These are phyloP conservation scores for Grantiella picta DNA, from an alignment of 2,113 vertebrate genomes.

Conservation along the genomic window DNA sequence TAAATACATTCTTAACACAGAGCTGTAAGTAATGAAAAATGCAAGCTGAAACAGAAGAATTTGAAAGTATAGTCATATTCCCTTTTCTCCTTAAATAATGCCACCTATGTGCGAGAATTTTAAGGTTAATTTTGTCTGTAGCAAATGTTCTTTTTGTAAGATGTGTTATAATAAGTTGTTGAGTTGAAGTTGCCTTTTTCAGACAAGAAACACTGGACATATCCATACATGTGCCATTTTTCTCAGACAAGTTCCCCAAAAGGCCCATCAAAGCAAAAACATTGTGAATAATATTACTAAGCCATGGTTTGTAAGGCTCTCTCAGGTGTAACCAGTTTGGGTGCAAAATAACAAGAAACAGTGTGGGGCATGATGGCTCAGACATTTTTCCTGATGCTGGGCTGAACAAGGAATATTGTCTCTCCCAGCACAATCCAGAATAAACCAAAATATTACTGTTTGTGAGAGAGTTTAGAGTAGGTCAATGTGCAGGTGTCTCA, in stretches of 20 bases:
- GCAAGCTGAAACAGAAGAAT: not conserved
- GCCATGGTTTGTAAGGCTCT: not conserved
- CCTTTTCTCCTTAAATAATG: not conserved
- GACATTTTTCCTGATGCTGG: not conserved
- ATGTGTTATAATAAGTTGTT: not conserved
- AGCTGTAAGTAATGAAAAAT: not conserved
- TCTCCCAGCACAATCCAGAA: not conserved
- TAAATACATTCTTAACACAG: not conserved
- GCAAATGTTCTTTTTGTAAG: not conserved
- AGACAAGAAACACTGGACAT: not conserved
- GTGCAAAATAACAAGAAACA: not conserved
- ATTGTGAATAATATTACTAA: not conserved
- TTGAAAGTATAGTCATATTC: not conserved
- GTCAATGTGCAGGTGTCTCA: accelerated
- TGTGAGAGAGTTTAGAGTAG: not conserved
- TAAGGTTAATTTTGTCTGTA: not conserved
- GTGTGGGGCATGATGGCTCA: not conserved
- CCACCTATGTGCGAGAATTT: not conserved
- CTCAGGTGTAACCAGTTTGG: not conserved
- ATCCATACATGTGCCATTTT: not conserved
- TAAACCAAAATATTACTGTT: not conserved
- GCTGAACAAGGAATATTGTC: accelerated
- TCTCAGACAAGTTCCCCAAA: not conserved
- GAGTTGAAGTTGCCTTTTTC: not conserved
- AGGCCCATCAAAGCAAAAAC: not conserved